Evolutionary conservation across 2,888 invertebrate genomes (phyloP), one percentile per base, ranked within the genome.

Genomic region (Ganaspis brasiliensis): DNA sequence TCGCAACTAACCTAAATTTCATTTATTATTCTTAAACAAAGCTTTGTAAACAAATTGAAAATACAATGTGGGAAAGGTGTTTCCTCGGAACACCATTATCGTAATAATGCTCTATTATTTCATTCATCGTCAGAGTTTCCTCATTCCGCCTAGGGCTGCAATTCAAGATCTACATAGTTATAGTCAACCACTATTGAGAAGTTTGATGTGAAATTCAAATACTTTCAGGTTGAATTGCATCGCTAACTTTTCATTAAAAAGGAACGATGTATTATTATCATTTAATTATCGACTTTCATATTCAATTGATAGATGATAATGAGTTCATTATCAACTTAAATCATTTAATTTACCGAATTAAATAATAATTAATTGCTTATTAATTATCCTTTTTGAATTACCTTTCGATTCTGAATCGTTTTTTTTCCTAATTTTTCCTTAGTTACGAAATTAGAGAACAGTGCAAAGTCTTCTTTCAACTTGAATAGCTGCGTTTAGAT

Each of bases 111-210:
- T 67, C 67, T 45, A 67, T 67, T 45, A 67, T 67, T 45, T 67
- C 67, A 67, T 67, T 67, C 67, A 67, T 67, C 67, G 67, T 14
- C 24, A n/a, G 67, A 67, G 67, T 67, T 67, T 24, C 67, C 24
- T 67, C 67, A 21, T 45, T 67, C 40, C 45, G 45, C 67, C 40
- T 37, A 67, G 8, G 40, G 67, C 67, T 67, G 67, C 67, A 40
- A 67, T 67, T 45, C 40, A 40, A 26, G 40, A 67, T 21, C 67
- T 24, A 45, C 21, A 67, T 12, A 45, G 21, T 24, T 56, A 56
- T 56, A 24, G n/a, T 37, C 40, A 67, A 67, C 40, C 24, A 24
- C 40, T 67, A 67, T 67, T 67, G 21, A 24, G 40, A 40, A 45
- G 40, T 67, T 67, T 21, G 8, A 45, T 67, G 40, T 40, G 24